These are phyloP conservation scores for Halcyon chelicuti DNA, from an alignment of 2,797 vertebrate genomes.

Conservation along the genomic window DNA sequence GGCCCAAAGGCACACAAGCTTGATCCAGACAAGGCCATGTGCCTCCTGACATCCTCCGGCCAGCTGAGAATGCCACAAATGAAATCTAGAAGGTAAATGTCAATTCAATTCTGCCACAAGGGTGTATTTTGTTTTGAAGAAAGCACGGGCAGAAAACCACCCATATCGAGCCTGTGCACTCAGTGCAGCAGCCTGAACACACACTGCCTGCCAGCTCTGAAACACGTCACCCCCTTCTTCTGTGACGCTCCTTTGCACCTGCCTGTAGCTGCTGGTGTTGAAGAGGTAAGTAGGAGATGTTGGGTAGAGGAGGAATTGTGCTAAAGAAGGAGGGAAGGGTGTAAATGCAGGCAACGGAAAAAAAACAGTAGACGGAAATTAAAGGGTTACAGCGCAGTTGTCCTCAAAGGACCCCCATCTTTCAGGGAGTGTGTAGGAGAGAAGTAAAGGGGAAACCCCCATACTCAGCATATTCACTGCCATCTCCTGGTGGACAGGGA, in stretches of 20 bases:
- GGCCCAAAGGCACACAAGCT: background rate
- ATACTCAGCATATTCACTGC: slow-evolving; percentile 42
- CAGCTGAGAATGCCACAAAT: background rate
- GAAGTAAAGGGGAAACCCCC: background rate
- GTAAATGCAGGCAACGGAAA: background rate
- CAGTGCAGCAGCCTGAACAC: background rate
- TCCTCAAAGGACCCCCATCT: slow-evolving; percentile 55
- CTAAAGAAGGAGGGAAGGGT: background rate
- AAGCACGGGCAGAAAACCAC: background rate
- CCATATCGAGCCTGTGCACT: background rate
- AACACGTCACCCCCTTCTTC: rapidly evolving
- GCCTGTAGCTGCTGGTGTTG: background rate
- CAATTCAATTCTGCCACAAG: background rate
- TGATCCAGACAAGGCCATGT: background rate
- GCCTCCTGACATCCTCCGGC: slow-evolving; percentile 6
- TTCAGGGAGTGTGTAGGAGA: background rate
- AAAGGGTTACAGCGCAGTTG: background rate
- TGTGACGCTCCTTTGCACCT: background rate
- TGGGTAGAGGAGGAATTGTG: no score
- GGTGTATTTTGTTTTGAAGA: background rate
- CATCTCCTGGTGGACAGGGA: slow-evolving; percentile 74
- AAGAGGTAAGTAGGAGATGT: background rate
- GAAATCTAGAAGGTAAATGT: slow-evolving; percentile 9
- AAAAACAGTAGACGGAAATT: background rate
- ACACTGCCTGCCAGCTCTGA: background rate